Base-by-base conservation (phyloP, 2,797 vertebrate genomes). In the Hyperoplus lanceolatus region DNA sequence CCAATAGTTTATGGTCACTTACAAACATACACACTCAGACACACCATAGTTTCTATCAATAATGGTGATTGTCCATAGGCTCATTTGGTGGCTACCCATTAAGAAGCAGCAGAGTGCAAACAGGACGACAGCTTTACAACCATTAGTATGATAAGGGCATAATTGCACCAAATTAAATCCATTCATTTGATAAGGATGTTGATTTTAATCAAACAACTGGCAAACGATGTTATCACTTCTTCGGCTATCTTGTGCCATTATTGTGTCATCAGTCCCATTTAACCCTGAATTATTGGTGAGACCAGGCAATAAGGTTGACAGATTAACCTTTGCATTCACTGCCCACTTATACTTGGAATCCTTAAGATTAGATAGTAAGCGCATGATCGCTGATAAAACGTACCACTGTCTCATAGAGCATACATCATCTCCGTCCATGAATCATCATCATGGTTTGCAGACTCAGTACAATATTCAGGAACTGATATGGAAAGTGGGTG, bases 41-140 rank as follows among this genome's bases (percentile, higher is more conserved):
- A 55, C 6, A 51, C 8, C 5, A 21, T n/a, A 46, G 29, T 43
- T 75, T 63, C 1, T 62, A 49, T 53, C 21, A 53, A 38, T 46
- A 42, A 77, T 67, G 43, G 11, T 57, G 68, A 61, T 66, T 71
- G 56, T 16, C 43, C 18, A 59, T 56, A 54, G 16, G n/a, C 61
- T 82, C 2, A 75, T 77, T 79, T 55, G 21, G 18, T 74, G 61
- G 55, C 29, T 66, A 58, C 61, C 64, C 83, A 89, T 81, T 77
- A 75, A 76, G 39, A 80, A 36, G 45, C 16, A 54, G 57, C 29
- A 39, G 60, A 75, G 50, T 80, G 78, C 55, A 81, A 82, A 73
- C 21, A 65, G 53, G 43, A 60, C 70, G 82, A 65, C 64, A 78
- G 21, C 21, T 55, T 48, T 46, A 42, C 36, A 60, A 54, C 8